Base-by-base conservation (phyloP, 2,113 vertebrate genomes). In the Hippocampus mohnikei region DNA sequence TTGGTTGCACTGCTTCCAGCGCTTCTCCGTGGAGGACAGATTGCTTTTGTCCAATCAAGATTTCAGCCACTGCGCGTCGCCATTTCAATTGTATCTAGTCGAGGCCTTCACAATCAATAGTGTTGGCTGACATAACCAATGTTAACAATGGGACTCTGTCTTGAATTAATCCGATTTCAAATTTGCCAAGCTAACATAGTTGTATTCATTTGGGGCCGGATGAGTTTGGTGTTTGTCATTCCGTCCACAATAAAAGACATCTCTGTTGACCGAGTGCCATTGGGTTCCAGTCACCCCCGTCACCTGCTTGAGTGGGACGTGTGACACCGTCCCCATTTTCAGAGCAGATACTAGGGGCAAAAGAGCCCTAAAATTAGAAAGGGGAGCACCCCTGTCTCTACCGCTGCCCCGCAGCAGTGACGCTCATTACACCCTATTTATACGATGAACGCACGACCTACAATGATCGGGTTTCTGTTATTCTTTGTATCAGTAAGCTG, bases 361-460 rank as follows among this genome's bases (percentile, higher is more conserved):
- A 88, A 88, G 81, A 79, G 55, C 75, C 88, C 88, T 88, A 88
- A 91, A 91, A 88, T 89, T 91, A 91, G 90, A 82, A 79, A 67
- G 76, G 77, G 74, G 83, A 82, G 73, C 66, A 74, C 78, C 81
- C 81, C 76, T 50, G 88, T 86, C 84, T 88, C 90, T 77, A 78
- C 52, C 76, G 9, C 85, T 84, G 76, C 83, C 86, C 77, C 10
- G 83, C 75, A 86, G 87, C 83, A 78, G 84, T 89, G 88, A 90
- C 88, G 82, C 85, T 91, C 82, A 90, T 81, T 88, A 55, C 67
- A 55, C 67, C 71, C 88, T 92, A 92, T 92, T 92, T 92, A 85
- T 92, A 92, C 75, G 72, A 11, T 76, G 60, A 78, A 77, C 81
- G 65, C 76, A 55, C 73, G 81, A 87, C 74, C 74, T 67, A 37